Conservation (phyloP, 2,888 invertebrate species). For the Drosophila emarginata region DNA sequence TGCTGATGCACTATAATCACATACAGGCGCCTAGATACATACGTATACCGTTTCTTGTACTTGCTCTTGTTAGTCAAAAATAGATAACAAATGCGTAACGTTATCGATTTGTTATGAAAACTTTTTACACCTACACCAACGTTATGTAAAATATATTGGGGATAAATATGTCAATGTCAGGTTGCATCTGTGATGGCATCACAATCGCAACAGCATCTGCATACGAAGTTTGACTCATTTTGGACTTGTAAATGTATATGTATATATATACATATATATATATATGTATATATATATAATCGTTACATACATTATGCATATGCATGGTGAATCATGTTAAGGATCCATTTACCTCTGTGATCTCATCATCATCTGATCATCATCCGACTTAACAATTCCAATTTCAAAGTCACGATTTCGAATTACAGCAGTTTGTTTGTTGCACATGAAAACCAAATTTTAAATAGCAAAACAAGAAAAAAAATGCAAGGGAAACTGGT, state of each 20-base stretch:
- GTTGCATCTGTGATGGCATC: not conserved
- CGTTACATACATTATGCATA: too few relatives aligned
- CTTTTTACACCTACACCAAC: not conserved
- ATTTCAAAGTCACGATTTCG: conserved; percentile 31
- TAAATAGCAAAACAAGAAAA: not conserved
- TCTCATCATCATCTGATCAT: conserved; percentile 5
- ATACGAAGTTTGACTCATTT: conserved; percentile 1
- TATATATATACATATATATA: too few relatives aligned
- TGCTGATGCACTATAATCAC: not conserved
- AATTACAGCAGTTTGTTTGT: conserved; percentile 36
- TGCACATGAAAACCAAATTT: conserved; percentile 22
- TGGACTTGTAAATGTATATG: too few relatives aligned
- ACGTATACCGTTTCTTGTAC: not conserved
- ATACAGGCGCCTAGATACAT: not conserved
- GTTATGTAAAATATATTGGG: not conserved
- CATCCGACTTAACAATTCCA: not conserved
- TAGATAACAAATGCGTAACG: not conserved
- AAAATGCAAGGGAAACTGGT: conserved; percentile 5
- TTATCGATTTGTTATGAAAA: not conserved
- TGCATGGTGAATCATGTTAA: not conserved
- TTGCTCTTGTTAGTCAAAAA: not conserved
- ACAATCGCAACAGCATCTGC: not conserved
- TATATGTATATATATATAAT: too few relatives aligned
- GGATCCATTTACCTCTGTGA: conserved; percentile 25
- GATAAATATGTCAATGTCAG: not conserved